Conservation (phyloP, 2,888 invertebrate genomes). For the Papilio protenor region DNA sequence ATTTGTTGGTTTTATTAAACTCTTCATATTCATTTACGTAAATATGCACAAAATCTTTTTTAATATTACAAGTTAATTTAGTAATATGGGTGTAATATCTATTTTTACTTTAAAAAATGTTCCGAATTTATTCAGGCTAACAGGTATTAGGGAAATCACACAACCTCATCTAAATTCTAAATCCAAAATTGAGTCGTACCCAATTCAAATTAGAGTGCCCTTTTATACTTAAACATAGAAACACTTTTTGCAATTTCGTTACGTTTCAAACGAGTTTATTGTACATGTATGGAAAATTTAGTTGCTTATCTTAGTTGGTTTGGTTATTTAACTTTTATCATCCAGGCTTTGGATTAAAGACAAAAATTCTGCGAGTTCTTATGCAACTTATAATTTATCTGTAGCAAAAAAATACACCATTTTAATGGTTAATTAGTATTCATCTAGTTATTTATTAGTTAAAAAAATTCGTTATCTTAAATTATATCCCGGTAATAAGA, state of each 20-base stretch:
- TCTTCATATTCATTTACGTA: background rate
- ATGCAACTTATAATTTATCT: too few species aligned
- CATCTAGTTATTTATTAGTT: too few species aligned
- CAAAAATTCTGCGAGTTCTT: background rate
- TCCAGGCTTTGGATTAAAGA: background rate
- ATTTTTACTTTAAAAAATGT: background rate
- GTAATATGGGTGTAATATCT: background rate
- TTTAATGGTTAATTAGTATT: too few species aligned
- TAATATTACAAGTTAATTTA: background rate
- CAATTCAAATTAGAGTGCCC: conserved; percentile 31
- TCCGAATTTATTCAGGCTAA: conserved; percentile 8
- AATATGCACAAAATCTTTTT: background rate
- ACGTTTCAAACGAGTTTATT: background rate
- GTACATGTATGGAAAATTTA: background rate
- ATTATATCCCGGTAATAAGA: too few species aligned
- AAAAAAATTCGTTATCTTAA: too few species aligned
- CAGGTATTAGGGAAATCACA: conserved; percentile 19
- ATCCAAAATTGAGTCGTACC: conserved; percentile 26
- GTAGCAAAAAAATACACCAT: too few species aligned
- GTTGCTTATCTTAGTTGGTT: background rate
- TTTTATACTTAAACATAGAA: conserved; percentile 11
- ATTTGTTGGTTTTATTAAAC: background rate
- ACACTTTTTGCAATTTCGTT: conserved; percentile 6
- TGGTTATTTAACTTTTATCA: background rate
- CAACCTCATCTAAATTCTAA: conserved; percentile 32